Conservation (phyloP, 2,113 vertebrate species). For the Sphaerodactylus townsendi region DNA sequence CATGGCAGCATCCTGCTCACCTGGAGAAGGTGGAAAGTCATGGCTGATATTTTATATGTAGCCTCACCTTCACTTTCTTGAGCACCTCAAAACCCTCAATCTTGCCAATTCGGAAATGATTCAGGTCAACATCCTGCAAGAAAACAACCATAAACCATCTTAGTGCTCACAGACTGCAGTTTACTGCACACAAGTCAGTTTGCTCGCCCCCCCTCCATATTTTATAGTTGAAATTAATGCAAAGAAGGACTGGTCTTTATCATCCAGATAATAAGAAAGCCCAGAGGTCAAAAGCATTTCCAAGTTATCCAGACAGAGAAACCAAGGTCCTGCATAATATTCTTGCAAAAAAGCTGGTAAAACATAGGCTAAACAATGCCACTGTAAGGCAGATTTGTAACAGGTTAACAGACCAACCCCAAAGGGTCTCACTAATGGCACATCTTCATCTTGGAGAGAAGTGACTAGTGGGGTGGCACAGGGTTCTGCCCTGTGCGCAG, state of each 20-base stretch:
- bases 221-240: background rate
- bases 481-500: too few species aligned
- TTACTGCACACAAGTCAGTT: background rate
- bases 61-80: conserved; percentile 91
- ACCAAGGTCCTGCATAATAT: too few species aligned
- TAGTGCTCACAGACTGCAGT: background rate
- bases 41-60: background rate
- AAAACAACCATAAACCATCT: background rate
- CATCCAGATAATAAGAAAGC: background rate
- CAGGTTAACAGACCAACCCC: too few species aligned
- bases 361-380: too few species aligned
- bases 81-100: conserved; percentile 96
- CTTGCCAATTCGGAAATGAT: conserved; percentile 96
- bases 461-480: too few species aligned
- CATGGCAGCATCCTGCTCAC: background rate
- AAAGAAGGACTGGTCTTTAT: background rate
- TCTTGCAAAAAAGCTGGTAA: too few species aligned
- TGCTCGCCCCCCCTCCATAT: background rate
- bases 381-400: too few species aligned
- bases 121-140: conserved; percentile 93
- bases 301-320: background rate
- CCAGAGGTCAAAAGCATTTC: background rate
- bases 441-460: too few species aligned
- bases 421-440: too few species aligned
- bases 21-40: background rate